phyloP scores from a whole-genome alignment of 2,888 invertebrate genomes.

The Limnephilus lunatus region DNA sequence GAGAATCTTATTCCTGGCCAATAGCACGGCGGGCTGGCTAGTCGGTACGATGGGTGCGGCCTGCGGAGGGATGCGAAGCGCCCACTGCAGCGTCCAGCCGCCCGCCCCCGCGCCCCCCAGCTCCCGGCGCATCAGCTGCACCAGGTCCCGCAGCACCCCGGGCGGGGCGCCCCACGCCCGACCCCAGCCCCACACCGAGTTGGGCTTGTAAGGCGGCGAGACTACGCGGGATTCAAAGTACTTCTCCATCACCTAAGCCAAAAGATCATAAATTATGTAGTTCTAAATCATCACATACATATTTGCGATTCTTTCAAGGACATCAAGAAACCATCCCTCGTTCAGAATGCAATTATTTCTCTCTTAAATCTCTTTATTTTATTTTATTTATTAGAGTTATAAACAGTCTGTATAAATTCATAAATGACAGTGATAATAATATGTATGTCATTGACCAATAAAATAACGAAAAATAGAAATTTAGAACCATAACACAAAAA shows the following conservation, averaged over 20 bases:
- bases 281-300: too few species aligned
- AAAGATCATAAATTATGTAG: not conserved
- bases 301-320: too few species aligned
- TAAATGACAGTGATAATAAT: too few species aligned
- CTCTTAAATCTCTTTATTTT: too few species aligned
- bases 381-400: too few species aligned
- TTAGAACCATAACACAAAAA: too few species aligned
- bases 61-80: constrained; percentile 93
- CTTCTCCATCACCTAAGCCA: constrained; percentile 87
- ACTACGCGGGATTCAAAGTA: constrained; percentile 95
- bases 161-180: constrained; percentile 90
- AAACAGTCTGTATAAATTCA: too few species aligned
- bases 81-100: constrained; percentile 94
- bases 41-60: constrained; percentile 92
- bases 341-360: too few species aligned
- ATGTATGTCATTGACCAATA: too few species aligned
- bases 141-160: constrained; percentile 93
- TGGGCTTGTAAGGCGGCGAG: constrained; percentile 93
- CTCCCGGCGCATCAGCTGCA: constrained; percentile 87
- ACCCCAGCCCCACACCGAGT: constrained; percentile 91
- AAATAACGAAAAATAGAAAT: too few species aligned
- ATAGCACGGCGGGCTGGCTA: constrained; percentile 91
- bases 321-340: too few species aligned
- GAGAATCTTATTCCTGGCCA: constrained; percentile 91
- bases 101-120: constrained; percentile 77